A percentile compares a stretch with the other conserved stretches of the same genome.
These are phyloP conservation scores for Crossaster papposus DNA, from an alignment of 53 echinoderm and acorn worm species.

Conservation along the genomic window DNA sequence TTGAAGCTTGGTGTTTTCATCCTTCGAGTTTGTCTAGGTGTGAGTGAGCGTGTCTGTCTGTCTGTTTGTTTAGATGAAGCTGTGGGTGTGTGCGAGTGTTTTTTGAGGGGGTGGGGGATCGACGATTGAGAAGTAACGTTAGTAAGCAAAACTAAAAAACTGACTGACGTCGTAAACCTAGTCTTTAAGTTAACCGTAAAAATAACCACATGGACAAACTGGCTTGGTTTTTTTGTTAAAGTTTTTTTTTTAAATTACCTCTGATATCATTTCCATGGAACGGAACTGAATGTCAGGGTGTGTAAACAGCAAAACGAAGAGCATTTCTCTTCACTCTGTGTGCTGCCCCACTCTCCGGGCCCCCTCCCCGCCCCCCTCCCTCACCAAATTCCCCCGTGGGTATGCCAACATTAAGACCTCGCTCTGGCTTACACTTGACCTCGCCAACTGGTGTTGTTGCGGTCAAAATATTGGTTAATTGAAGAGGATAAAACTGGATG, in stretches of 20 bases:
- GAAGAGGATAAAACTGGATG: neutral
- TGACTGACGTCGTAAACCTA: neutral
- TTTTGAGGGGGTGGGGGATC: neutral
- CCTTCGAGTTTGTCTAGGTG: constrained; percentile 20
- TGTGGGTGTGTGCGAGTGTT: neutral
- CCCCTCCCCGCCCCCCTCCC: neutral
- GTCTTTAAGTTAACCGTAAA: neutral
- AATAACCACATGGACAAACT: neutral
- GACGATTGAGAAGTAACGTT: neutral
- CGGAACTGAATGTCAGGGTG: constrained; percentile 13
- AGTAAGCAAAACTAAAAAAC: neutral
- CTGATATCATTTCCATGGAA: neutral
- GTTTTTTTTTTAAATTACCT: neutral
- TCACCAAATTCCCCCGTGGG: constrained; percentile 18
- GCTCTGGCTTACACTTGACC: constrained; percentile 56
- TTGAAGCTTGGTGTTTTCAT: neutral
- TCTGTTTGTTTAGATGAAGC: neutral
- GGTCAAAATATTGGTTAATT: neutral
- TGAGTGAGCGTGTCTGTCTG: constrained; percentile 10
- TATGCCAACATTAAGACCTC: constrained; percentile 60
- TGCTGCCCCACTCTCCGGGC: too few relatives aligned
- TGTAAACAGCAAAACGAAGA: neutral
- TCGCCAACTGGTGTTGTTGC: constrained; percentile 11
- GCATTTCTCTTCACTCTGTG: neutral
- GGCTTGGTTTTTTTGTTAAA: neutral